Percentiles rank a stretch among this genome's conserved stretches.
These are phyloP conservation scores for Pseudomyrmex gracilis DNA, from an alignment of 1,140 invertebrate genomes.

Conservation along the genomic window DNA sequence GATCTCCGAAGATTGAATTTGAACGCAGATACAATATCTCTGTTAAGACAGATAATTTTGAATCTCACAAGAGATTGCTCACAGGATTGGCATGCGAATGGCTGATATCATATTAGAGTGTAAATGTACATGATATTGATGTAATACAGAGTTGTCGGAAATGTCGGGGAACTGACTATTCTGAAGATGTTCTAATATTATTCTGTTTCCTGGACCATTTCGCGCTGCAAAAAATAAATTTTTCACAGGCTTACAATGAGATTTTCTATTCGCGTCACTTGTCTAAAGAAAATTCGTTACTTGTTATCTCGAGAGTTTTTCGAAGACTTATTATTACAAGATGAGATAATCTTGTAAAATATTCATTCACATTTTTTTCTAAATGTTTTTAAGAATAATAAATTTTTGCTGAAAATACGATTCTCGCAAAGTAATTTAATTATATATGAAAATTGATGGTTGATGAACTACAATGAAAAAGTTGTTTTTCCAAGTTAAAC, in stretches of 20 bases:
- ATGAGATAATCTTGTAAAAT: neutral
- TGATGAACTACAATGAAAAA: slow-evolving; percentile 4
- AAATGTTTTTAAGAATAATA: neutral
- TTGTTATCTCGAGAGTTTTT: neutral
- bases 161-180: neutral
- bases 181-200: slow-evolving; percentile 38
- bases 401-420: neutral
- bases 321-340: too few relatives aligned
- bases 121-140: slow-evolving; percentile 28
- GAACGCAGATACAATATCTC: neutral
- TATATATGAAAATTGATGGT: slow-evolving; percentile 3
- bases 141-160: slow-evolving; percentile 6
- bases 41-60: slow-evolving; percentile 37
- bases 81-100: neutral
- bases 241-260: neutral
- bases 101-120: slow-evolving; percentile 26
- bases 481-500: neutral
- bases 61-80: slow-evolving; percentile 45
- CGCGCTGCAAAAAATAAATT: slow-evolving; percentile 26
- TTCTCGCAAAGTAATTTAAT: neutral
- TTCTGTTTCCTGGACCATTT: neutral
- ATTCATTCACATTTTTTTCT: neutral
- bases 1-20: neutral
- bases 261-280: slow-evolving; percentile 4
- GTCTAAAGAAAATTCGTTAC: neutral